phyloP scores from a whole-genome alignment of 1,140 invertebrate genomes.

The Plodia interpunctella region DNA sequence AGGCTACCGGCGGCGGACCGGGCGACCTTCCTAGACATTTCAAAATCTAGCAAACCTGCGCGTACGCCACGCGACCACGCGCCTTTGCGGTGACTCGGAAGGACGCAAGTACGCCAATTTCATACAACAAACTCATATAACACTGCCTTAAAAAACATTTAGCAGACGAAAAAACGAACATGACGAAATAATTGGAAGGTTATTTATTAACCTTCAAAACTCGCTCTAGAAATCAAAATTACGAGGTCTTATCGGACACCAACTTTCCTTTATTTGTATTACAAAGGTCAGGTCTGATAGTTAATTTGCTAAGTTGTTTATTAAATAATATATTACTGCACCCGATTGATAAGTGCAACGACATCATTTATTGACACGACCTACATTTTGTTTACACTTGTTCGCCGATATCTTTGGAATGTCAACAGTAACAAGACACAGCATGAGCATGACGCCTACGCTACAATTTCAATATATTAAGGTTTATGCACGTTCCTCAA shows the following conservation, averaged over 20 bases:
- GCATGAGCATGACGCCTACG: too few species aligned
- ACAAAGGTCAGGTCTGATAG: not conserved
- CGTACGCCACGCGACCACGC: constrained; percentile 5
- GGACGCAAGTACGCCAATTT: constrained; percentile 2
- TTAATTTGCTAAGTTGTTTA: not conserved
- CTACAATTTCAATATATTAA: too few species aligned
- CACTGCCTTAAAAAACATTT: not conserved
- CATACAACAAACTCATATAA: not conserved
- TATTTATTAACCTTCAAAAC: not conserved
- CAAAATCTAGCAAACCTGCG: constrained; percentile 11
- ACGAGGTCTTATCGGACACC: not conserved
- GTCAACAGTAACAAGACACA: not conserved
- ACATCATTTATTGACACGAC: constrained; percentile 1
- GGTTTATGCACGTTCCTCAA: too few species aligned
- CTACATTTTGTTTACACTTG: constrained; percentile 1
- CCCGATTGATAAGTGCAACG: not conserved
- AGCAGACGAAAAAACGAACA: not conserved
- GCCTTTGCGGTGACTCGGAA: not conserved
- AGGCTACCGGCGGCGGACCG: constrained; percentile 6
- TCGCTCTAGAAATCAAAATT: not conserved
- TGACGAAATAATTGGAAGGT: not conserved
- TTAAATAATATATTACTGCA: constrained; percentile 1
- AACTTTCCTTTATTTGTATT: not conserved
- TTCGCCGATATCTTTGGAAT: not conserved
- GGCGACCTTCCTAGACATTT: constrained; percentile 9